Conservation (phyloP, 1,140 invertebrate species). For the Calosoma granatense region DNA sequence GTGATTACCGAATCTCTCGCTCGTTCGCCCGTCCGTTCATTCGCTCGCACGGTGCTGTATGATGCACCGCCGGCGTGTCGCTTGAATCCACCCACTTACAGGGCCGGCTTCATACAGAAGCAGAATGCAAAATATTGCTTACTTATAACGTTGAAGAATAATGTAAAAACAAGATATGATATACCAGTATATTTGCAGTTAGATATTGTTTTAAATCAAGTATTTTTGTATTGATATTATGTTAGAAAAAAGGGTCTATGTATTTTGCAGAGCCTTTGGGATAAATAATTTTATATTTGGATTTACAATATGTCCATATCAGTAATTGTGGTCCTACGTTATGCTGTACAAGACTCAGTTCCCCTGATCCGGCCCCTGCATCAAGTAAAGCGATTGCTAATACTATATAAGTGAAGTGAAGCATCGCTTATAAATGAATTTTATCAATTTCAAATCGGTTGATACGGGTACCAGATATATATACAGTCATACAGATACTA, state of each 20-base stretch:
- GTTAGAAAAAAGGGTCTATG: too few species aligned
- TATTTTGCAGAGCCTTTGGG: too few species aligned
- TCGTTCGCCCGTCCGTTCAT: neutral
- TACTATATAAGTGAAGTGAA: constrained; percentile 34
- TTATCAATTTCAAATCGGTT: constrained; percentile 34
- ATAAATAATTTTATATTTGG: too few species aligned
- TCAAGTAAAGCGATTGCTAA: constrained; percentile 33
- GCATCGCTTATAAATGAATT: constrained; percentile 35
- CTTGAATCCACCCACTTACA: neutral
- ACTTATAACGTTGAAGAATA: too few species aligned
- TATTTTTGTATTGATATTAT: too few species aligned
- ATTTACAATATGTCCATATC: neutral
- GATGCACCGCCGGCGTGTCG: neutral
- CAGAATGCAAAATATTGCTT: too few species aligned
- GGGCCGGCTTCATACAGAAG: neutral
- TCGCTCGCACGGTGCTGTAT: neutral
- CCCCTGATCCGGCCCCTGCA: constrained; percentile 20
- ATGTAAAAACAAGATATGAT: too few species aligned
- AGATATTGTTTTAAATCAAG: too few species aligned
- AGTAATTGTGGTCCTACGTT: neutral
- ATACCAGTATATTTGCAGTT: too few species aligned
- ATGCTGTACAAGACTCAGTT: neutral
- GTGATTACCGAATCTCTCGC: constrained; percentile 20
- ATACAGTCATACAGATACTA: too few species aligned
- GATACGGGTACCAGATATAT: neutral